Conservation (phyloP, 2,113 vertebrate species). For the Isurus oxyrinchus region DNA sequence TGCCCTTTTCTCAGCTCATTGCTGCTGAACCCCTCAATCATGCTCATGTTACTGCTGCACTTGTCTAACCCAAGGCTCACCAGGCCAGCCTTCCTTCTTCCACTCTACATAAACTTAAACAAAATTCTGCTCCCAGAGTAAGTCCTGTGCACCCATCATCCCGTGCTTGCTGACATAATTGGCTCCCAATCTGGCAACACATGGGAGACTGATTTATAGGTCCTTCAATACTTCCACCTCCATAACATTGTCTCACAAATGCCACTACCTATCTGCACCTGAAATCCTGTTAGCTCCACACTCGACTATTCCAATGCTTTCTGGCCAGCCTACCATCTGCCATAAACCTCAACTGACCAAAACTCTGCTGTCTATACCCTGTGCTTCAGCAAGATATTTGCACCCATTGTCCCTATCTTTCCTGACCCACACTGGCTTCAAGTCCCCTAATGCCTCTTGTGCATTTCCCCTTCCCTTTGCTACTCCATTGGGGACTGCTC, state of each 20-base stretch:
- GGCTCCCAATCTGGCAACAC: background rate
- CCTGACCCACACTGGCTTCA: background rate
- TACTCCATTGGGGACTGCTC: background rate
- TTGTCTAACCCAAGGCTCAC: no score
- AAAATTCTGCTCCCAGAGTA: background rate
- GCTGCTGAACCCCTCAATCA: no score
- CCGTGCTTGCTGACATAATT: background rate
- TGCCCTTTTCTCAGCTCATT: no score
- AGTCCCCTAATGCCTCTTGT: background rate
- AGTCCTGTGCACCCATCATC: background rate
- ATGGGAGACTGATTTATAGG: background rate
- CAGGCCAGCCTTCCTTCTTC: no score
- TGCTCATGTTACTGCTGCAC: no score
- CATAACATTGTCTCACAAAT: background rate
- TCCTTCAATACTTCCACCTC: background rate
- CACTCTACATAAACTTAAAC: no score
- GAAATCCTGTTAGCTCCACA: background rate
- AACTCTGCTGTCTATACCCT: background rate
- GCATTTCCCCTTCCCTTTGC: background rate
- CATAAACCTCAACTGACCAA: background rate
- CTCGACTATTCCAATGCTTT: background rate
- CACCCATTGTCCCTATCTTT: background rate
- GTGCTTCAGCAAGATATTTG: background rate
- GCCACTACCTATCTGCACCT: background rate
- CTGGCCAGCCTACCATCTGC: background rate